Evolutionary conservation across 2,888 invertebrate genomes (phyloP).

Genomic region (Dryobotodes eremita): DNA sequence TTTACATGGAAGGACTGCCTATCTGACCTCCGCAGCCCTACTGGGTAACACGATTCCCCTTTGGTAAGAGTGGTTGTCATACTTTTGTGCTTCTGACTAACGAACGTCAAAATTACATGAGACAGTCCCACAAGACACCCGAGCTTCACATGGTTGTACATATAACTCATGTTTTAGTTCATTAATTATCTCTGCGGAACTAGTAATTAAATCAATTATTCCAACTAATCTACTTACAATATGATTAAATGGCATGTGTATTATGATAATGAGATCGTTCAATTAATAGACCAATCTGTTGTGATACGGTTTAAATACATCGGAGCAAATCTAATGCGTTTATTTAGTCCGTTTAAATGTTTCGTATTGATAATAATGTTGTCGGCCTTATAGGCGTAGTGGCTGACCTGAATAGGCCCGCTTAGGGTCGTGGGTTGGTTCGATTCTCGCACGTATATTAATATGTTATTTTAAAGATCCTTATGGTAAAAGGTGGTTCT

Average conservation of each 20-base stretch:
- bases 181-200: not conserved
- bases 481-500: too few relatives aligned
- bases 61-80: too few relatives aligned
- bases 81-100: too few relatives aligned
- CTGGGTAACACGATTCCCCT: too few relatives aligned
- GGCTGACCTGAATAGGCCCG: not conserved
- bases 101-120: not conserved
- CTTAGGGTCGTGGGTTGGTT: not conserved
- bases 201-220: constrained; percentile 2
- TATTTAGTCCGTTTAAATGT: not conserved
- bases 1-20: too few relatives aligned
- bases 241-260: not conserved
- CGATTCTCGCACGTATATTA: not conserved
- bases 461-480: too few relatives aligned
- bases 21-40: too few relatives aligned
- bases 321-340: not conserved
- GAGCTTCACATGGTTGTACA: not conserved
- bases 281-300: constrained; percentile 15
- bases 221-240: constrained; percentile 3
- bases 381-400: not conserved
- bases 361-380: not conserved
- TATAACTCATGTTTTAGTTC: not conserved
- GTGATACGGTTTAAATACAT: constrained; percentile 9
- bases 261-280: constrained; percentile 29
- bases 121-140: not conserved